phyloP scores from a whole-genome alignment of 2,797 vertebrate species.

The Sarcophilus harrisii region DNA sequence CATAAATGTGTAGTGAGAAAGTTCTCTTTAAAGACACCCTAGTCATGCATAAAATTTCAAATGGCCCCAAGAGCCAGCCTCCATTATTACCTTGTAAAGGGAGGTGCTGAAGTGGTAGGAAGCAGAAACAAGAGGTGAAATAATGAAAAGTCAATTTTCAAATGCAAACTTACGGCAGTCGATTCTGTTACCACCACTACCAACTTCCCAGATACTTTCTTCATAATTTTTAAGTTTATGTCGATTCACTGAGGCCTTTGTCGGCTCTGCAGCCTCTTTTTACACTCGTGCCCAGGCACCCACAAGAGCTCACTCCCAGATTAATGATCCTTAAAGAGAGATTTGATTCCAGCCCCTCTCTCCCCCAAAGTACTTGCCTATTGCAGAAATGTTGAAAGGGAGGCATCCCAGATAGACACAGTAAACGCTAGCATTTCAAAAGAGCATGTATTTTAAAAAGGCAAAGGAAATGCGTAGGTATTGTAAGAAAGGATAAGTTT shows the following conservation, averaged over 20 bases:
- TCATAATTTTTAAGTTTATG: slow-evolving; percentile 60
- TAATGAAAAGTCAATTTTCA: slow-evolving; percentile 31
- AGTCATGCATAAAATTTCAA: slow-evolving; percentile 49
- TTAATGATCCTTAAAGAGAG: slow-evolving; percentile 52
- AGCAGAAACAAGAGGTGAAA: not conserved
- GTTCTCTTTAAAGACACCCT: slow-evolving; percentile 25
- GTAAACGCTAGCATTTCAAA: slow-evolving; percentile 28
- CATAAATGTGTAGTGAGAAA: slow-evolving; percentile 14
- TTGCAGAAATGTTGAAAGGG: slow-evolving; percentile 51
- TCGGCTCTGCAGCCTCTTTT: slow-evolving; percentile 45
- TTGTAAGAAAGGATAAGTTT: slow-evolving; percentile 49
- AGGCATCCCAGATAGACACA: slow-evolving; percentile 35
- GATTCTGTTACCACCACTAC: slow-evolving; percentile 20
- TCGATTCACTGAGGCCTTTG: slow-evolving; percentile 41
- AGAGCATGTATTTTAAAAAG: slow-evolving; percentile 39
- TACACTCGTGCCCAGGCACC: slow-evolving; percentile 66
- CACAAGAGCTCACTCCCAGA: slow-evolving; percentile 52
- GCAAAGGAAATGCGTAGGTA: slow-evolving; percentile 1
- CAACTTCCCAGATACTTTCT: not conserved
- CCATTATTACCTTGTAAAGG: not conserved
- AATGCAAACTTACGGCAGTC: slow-evolving; percentile 39
- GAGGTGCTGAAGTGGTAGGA: not conserved
- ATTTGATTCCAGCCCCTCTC: not conserved
- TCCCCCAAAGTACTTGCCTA: not conserved
- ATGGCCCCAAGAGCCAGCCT: not conserved